Evolutionary conservation across 2,113 vertebrate genomes (phyloP).

Genomic region (Garra rufa): DNA sequence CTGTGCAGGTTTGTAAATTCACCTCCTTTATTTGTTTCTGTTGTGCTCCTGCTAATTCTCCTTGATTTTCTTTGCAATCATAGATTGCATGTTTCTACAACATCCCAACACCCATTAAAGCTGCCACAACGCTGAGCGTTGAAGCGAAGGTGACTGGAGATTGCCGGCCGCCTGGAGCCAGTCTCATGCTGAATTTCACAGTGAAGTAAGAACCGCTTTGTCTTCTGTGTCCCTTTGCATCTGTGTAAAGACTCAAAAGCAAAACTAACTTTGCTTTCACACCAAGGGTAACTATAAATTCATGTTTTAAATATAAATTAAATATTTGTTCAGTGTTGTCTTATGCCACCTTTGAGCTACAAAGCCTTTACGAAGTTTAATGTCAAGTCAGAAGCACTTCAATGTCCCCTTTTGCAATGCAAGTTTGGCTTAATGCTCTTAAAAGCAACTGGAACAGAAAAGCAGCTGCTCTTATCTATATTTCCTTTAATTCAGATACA

Average conservation of each 20-base stretch:
- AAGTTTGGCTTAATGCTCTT: not conserved
- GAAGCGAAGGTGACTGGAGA: not conserved
- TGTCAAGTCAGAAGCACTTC: too few relatives aligned
- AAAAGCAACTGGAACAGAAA: too few relatives aligned
- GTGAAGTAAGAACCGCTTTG: not conserved
- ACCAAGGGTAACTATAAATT: too few relatives aligned
- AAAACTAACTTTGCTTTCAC: too few relatives aligned
- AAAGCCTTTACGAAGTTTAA: too few relatives aligned
- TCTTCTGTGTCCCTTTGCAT: too few relatives aligned
- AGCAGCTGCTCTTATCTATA: not conserved
- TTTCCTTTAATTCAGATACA: not conserved
- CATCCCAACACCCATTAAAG: slow-evolving; percentile 62
- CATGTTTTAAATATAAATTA: too few relatives aligned
- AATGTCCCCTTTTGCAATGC: too few relatives aligned
- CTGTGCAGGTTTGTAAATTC: slow-evolving; percentile 73
- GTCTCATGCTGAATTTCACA: not conserved
- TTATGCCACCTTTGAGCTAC: too few relatives aligned
- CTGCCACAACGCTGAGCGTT: slow-evolving; percentile 42
- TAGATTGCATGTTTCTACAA: slow-evolving; percentile 68
- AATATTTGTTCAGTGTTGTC: too few relatives aligned
- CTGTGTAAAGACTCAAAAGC: too few relatives aligned
- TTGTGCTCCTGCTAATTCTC: not conserved
- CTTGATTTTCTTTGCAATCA: not conserved
- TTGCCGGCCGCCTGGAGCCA: slow-evolving; percentile 18
- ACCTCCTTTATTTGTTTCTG: not conserved